Conservation (phyloP, 2,113 vertebrate species). For the Sarotherodon lohbergeri region DNA sequence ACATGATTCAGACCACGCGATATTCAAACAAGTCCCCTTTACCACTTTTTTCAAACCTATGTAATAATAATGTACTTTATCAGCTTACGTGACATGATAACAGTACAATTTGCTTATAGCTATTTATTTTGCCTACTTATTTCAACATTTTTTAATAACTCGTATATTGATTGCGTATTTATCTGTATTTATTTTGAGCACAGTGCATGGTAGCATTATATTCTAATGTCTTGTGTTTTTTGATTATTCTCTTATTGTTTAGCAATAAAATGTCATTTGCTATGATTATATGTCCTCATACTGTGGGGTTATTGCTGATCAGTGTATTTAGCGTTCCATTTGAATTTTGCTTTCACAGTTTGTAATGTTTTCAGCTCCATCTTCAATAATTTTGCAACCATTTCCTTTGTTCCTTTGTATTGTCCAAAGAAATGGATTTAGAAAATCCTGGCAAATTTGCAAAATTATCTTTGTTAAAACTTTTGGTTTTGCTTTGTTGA, state of each 20-base stretch:
- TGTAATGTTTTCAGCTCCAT: background rate
- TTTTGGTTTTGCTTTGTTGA: background rate
- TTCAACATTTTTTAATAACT: background rate
- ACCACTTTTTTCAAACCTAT: background rate
- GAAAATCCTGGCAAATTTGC: background rate
- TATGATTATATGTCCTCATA: background rate
- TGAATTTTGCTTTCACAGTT: background rate
- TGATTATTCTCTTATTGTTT: background rate
- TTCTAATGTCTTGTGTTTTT: background rate
- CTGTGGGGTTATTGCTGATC: background rate
- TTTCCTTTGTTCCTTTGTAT: background rate
- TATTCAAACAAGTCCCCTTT: background rate
- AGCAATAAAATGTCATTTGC: background rate
- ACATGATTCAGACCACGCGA: background rate
- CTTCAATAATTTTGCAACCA: background rate
- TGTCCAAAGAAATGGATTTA: background rate
- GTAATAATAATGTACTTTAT: background rate
- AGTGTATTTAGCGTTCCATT: background rate
- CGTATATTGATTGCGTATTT: background rate
- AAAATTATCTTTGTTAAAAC: background rate
- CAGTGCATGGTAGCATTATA: background rate
- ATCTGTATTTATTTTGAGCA: background rate
- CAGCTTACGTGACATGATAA: background rate
- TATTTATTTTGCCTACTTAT: background rate
- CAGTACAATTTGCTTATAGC: fast-evolving